A percentile compares a stretch with the other conserved stretches of the same genome.
Conservation (phyloP, 2,797 vertebrate species). For the Erethizon dorsatum region DNA sequence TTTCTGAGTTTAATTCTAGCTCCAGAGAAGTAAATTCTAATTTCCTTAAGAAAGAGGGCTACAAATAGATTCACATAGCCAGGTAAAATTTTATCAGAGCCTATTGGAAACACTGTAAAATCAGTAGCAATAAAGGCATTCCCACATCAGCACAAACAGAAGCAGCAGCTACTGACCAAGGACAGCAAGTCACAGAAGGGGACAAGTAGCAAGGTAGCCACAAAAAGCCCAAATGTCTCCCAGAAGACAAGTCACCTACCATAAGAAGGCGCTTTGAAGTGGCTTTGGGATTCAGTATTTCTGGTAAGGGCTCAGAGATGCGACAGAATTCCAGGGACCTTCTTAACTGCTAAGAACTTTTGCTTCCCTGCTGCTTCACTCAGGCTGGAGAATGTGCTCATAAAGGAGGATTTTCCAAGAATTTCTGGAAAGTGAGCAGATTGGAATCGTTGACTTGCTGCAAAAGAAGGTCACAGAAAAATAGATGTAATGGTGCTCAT, state of each 20-base stretch:
- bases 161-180: neutral
- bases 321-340: neutral
- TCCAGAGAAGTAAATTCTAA: conserved; percentile 45
- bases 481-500: neutral
- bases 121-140: neutral
- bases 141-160: neutral
- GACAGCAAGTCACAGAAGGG: neutral
- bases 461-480: neutral
- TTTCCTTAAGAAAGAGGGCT: neutral
- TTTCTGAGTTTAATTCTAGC: conserved; percentile 27
- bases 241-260: conserved; percentile 25
- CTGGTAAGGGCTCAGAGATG: neutral
- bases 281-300: neutral
- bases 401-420: neutral
- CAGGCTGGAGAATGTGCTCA: neutral
- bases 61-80: conserved; percentile 28
- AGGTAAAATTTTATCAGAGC: conserved; percentile 23
- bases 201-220: neutral
- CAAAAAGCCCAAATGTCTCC: neutral
- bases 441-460: neutral
- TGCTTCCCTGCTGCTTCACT: neutral
- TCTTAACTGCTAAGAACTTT: neutral
- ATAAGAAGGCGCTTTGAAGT: neutral
- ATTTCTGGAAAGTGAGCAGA: neutral
- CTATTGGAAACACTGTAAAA: neutral